Evolutionary conservation across 92 coral and sea anemone genomes (phyloP).

Genomic region (Bergia sp.): DNA sequence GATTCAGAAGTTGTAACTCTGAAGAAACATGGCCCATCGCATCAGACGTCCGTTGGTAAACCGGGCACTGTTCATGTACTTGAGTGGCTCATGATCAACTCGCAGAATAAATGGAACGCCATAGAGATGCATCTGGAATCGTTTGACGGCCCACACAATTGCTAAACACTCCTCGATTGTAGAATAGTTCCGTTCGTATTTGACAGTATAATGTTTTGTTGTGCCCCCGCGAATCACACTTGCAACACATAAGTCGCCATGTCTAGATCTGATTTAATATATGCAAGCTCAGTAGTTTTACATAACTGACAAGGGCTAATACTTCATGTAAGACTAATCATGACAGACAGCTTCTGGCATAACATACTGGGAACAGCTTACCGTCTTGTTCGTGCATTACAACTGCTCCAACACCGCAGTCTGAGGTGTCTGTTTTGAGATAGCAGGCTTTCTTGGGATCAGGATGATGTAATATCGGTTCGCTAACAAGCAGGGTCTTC

Average conservation of each 20-base stretch:
- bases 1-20: constrained; percentile 47
- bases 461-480: constrained; percentile 53
- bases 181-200: constrained; percentile 36
- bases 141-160: constrained; percentile 43
- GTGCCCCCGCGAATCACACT: too few relatives aligned
- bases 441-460: constrained; percentile 39
- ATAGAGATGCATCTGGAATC: constrained; percentile 46
- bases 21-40: constrained; percentile 70
- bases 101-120: constrained; percentile 59
- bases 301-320: too few relatives aligned
- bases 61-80: constrained; percentile 53
- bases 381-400: constrained; percentile 33
- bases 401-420: constrained; percentile 49
- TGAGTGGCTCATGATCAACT: constrained; percentile 64
- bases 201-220: too few relatives aligned
- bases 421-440: constrained; percentile 50
- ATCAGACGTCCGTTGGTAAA: constrained; percentile 52
- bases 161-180: constrained; percentile 52
- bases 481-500: constrained; percentile 29
- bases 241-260: too few relatives aligned
- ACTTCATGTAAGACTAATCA: too few relatives aligned
- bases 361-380: constrained; percentile 40
- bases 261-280: too few relatives aligned
- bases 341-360: too few relatives aligned
- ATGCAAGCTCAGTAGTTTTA: too few relatives aligned